Evolutionary conservation across 2,113 vertebrate genomes (phyloP), one percentile per base, ranked within the genome.

Genomic region (Hippocampus zosterae): DNA sequence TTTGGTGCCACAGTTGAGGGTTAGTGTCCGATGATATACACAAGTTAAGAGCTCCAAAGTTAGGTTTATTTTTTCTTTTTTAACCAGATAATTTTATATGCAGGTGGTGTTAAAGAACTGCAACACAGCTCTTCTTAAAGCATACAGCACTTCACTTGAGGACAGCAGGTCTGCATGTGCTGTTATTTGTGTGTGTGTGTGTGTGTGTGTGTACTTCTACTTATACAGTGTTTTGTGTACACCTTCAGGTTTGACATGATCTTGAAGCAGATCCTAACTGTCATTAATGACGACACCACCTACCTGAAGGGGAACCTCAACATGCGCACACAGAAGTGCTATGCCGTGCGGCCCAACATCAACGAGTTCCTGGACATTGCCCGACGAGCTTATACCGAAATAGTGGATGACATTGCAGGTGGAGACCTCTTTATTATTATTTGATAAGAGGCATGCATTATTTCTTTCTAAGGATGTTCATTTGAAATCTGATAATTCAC

Each of bases 401-500:
- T 98, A 67, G 94, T 99, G 72, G 97, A 99, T 71, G 97, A 99
- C 89, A 95, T 98, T 84, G 93, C 96, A 92, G 96, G 96, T 98
- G 91, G 56, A 53, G 44, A 19, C 6, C 19, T 46, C 21, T 10
- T 21, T 21, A 8, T 52, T 48, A 1, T 19, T 50, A 18, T 50
- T 50, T 50, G 19, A 48, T 16, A 19, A 16, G 46, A 48, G 21
- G 21, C n/a, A 9, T 0, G 23, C 23, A 11, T n/a, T 23, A 3
- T 10, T 23, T 55, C 52, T n/a, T 21, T 50, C 48, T 5, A 1
- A 50, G 18, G 48, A 7, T 19, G 18, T 19, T 21, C 18, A 19
- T 21, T 50, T 50, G 18, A 50, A 50, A 50, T 50, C 48, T 50
- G 46, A 50, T 50, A 1, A 50, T 16, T 19, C 16, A 46, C 13